Evolutionary conservation across 2,888 invertebrate species (phyloP).

Genomic region (Vanessa cardui): DNA sequence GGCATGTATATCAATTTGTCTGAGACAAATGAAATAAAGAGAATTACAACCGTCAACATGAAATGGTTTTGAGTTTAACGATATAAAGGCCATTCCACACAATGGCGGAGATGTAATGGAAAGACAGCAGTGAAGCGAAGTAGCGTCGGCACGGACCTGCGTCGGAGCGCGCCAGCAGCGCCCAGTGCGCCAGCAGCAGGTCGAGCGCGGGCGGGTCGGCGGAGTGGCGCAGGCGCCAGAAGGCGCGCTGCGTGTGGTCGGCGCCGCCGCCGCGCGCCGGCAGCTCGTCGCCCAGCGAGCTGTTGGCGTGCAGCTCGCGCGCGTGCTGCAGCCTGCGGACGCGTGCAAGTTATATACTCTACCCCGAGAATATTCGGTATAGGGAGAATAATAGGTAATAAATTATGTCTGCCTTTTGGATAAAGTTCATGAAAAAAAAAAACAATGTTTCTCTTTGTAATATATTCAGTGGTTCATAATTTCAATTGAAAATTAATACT

Average conservation of each 20-base stretch:
- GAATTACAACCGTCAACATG: too few species aligned
- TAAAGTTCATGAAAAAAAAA: too few species aligned
- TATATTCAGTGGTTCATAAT: too few species aligned
- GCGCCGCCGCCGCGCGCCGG: slow-evolving; percentile 53
- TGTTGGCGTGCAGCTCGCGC: slow-evolving; percentile 85
- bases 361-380: not conserved
- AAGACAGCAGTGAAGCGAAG: too few species aligned
- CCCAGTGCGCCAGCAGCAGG: slow-evolving; percentile 85
- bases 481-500: too few species aligned
- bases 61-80: too few species aligned
- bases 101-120: too few species aligned
- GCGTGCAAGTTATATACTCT: not conserved
- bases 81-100: too few species aligned
- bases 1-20: too few species aligned
- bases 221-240: slow-evolving; percentile 85
- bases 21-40: too few species aligned
- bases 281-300: slow-evolving; percentile 71
- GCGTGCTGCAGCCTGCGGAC: slow-evolving; percentile 82
- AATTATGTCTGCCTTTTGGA: not conserved
- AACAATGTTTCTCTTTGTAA: too few species aligned
- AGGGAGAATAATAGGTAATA: too few species aligned
- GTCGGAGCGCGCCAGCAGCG: slow-evolving; percentile 80
- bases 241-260: slow-evolving; percentile 83
- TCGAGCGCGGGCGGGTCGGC: slow-evolving; percentile 84
- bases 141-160: slow-evolving; percentile 46